Evolutionary conservation across 2,888 invertebrate species (phyloP).

Genomic region (Ennomos erosarius): DNA sequence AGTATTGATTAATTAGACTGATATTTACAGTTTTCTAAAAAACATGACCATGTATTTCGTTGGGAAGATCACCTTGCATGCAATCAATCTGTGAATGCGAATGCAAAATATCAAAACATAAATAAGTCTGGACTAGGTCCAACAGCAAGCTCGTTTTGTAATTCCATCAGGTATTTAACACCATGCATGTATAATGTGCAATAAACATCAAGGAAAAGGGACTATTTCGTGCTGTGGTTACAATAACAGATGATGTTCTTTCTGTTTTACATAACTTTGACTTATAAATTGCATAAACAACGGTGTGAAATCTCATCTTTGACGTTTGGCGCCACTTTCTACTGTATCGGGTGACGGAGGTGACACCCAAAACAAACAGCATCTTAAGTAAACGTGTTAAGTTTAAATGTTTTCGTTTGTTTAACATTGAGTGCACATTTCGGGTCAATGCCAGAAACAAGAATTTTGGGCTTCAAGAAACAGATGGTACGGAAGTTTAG

Average conservation of each 20-base stretch:
- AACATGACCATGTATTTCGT: no score
- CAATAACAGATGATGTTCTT: constrained; percentile 2
- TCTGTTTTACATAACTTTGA: constrained; percentile 10
- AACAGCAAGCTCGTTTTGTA: not conserved
- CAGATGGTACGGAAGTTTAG: no score
- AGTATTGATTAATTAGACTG: no score
- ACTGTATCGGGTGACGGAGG: not conserved
- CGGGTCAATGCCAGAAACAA: no score
- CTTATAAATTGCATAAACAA: not conserved
- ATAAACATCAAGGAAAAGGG: constrained; percentile 17
- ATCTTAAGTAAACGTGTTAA: no score
- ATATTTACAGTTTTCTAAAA: no score
- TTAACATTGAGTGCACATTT: no score
- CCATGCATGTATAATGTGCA: constrained; percentile 11
- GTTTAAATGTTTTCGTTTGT: no score
- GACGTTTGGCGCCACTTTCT: constrained; percentile 8
- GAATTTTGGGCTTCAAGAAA: no score
- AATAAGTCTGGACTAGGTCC: not conserved
- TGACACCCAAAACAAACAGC: not conserved
- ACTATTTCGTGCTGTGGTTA: constrained; percentile 18
- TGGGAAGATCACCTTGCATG: no score
- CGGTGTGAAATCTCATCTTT: constrained; percentile 6
- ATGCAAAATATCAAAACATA: not conserved
- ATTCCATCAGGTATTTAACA: constrained; percentile 6
- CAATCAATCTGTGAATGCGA: not conserved